Evolutionary conservation across 2,797 vertebrate genomes (phyloP).

Genomic region (Emydoidea blandingii): DNA sequence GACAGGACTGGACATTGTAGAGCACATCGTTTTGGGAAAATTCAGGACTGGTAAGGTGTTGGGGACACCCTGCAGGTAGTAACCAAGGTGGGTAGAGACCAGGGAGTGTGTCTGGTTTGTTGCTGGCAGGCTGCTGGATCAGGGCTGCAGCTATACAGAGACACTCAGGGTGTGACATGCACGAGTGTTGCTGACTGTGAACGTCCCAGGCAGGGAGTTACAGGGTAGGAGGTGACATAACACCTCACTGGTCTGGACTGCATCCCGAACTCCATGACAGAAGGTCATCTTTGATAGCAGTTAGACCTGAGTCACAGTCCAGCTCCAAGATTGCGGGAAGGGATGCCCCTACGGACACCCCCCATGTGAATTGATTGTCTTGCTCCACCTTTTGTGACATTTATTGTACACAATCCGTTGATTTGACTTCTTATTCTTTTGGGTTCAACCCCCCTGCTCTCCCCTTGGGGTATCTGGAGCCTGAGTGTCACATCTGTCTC

Average conservation of each 20-base stretch:
- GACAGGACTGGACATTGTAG: background rate
- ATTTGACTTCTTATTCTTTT: background rate
- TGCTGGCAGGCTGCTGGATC: background rate
- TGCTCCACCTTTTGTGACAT: background rate
- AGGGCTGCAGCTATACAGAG: background rate
- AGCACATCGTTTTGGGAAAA: background rate
- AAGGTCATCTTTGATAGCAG: constrained; percentile 1
- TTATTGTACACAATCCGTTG: background rate
- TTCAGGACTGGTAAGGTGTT: background rate
- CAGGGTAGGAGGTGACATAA: background rate
- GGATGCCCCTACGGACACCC: background rate
- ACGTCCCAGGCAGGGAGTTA: background rate
- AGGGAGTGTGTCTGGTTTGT: background rate
- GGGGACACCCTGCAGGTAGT: background rate
- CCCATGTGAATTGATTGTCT: background rate
- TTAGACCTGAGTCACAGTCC: background rate
- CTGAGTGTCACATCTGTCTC: background rate
- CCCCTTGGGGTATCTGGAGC: background rate
- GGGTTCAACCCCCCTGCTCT: background rate
- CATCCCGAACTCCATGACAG: background rate
- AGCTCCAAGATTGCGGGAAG: background rate
- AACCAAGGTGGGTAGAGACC: background rate
- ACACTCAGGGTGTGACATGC: background rate
- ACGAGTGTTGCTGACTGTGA: background rate
- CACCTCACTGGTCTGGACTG: background rate